phyloP scores from a whole-genome alignment of 2,888 invertebrate genomes.

The Folsomia candida region DNA sequence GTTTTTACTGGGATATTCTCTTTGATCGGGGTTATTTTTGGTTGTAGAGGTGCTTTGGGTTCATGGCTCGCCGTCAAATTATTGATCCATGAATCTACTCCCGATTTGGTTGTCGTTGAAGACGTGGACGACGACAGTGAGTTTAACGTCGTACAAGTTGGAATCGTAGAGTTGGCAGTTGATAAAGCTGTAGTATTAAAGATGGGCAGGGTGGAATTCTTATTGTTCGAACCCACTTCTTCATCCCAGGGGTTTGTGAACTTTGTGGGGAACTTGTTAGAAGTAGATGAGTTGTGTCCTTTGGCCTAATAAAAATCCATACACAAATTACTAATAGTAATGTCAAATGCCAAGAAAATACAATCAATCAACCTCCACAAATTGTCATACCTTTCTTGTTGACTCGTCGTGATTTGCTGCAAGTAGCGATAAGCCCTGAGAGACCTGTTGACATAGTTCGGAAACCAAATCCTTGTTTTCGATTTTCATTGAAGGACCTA shows the following conservation, averaged over 20 bases:
- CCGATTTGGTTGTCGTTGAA: constrained; percentile 23
- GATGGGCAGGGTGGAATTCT: constrained; percentile 37
- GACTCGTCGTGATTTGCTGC: constrained; percentile 59
- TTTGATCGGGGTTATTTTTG: constrained; percentile 37
- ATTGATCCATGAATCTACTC: constrained; percentile 40
- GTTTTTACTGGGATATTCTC: constrained; percentile 17
- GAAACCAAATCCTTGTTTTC: constrained; percentile 62
- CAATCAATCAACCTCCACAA: neutral
- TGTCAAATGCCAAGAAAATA: neutral
- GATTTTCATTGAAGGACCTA: constrained; percentile 46
- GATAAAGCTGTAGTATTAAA: constrained; percentile 40
- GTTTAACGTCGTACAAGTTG: constrained; percentile 21
- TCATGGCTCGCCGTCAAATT: constrained; percentile 46
- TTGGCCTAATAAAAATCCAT: neutral
- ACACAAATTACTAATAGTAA: neutral
- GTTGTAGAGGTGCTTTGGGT: constrained; percentile 40
- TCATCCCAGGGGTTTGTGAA: constrained; percentile 51
- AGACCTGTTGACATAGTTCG: constrained; percentile 74
- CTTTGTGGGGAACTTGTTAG: constrained; percentile 41
- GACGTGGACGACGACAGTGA: neutral
- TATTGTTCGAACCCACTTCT: constrained; percentile 33
- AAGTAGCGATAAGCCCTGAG: constrained; percentile 71
- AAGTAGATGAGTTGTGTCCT: neutral
- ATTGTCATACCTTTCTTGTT: neutral
- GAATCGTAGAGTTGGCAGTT: constrained; percentile 35